These are phyloP conservation scores for Drosophila lutescens DNA, from an alignment of 2,888 invertebrate genomes.

Conservation along the genomic window DNA sequence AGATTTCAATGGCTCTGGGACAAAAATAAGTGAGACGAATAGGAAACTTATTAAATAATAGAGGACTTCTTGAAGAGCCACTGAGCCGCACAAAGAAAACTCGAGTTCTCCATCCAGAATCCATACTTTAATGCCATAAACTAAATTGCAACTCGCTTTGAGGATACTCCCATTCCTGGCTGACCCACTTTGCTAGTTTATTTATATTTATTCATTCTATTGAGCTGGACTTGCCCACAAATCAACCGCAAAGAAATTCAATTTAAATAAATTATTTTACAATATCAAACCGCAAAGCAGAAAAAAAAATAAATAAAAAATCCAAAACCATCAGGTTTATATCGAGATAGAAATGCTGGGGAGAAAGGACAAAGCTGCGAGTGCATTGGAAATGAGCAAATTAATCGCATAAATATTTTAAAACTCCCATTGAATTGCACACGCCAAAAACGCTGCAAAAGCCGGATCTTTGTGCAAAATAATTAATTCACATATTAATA, in stretches of 20 bases:
- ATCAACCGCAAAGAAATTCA: conserved; percentile 46
- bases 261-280: conserved; percentile 59
- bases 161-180: neutral
- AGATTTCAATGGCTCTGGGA: conserved; percentile 9
- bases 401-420: conserved; percentile 62
- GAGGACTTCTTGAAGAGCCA: conserved; percentile 11
- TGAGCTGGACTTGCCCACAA: conserved; percentile 34
- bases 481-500: conserved; percentile 56
- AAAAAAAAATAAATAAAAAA: conserved; percentile 9
- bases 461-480: conserved; percentile 39
- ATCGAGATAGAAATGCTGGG: conserved; percentile 7
- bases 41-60: conserved; percentile 46
- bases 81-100: conserved; percentile 2
- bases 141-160: conserved; percentile 1
- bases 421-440: conserved; percentile 25
- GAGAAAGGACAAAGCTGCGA: neutral
- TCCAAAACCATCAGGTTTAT: conserved; percentile 15
- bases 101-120: conserved; percentile 19
- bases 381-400: conserved; percentile 32
- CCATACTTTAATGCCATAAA: conserved; percentile 19
- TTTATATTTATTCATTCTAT: conserved; percentile 22
- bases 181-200: conserved; percentile 24
- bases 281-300: conserved; percentile 39
- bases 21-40: conserved; percentile 29
- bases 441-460: conserved; percentile 16